phyloP scores from a whole-genome alignment of 2,797 vertebrate species.

The Oreochromis mossambicus region DNA sequence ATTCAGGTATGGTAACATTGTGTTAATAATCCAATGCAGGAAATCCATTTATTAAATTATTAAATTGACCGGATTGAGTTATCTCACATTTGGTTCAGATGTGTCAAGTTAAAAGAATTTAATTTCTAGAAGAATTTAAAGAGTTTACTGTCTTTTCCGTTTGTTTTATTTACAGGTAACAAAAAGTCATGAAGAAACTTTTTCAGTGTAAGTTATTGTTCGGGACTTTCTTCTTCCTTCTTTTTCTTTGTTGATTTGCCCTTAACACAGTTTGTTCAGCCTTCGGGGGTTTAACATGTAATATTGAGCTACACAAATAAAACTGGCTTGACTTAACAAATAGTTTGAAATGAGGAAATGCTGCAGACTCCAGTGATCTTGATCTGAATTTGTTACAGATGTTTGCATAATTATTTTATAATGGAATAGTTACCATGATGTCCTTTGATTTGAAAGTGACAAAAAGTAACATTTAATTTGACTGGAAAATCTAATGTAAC shows the following conservation, averaged over 20 bases:
- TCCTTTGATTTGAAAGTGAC: accelerated
- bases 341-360: background rate
- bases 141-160: background rate
- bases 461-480: accelerated
- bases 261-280: background rate
- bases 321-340: background rate
- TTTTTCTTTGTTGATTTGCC: background rate
- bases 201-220: background rate
- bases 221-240: background rate
- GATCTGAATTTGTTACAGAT: accelerated
- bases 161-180: background rate
- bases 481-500: accelerated
- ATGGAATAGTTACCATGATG: accelerated
- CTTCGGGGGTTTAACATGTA: accelerated
- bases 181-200: accelerated
- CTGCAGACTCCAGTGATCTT: accelerated
- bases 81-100: background rate
- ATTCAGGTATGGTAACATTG: accelerated
- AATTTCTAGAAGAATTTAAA: too few relatives aligned
- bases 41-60: background rate
- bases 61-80: accelerated
- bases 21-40: background rate
- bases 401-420: background rate
- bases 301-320: accelerated
- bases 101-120: background rate